Percentiles rank a stretch among this genome's conserved stretches.
Evolutionary conservation across 2,797 vertebrate genomes (phyloP).

Genomic region (Dryobates pubescens): DNA sequence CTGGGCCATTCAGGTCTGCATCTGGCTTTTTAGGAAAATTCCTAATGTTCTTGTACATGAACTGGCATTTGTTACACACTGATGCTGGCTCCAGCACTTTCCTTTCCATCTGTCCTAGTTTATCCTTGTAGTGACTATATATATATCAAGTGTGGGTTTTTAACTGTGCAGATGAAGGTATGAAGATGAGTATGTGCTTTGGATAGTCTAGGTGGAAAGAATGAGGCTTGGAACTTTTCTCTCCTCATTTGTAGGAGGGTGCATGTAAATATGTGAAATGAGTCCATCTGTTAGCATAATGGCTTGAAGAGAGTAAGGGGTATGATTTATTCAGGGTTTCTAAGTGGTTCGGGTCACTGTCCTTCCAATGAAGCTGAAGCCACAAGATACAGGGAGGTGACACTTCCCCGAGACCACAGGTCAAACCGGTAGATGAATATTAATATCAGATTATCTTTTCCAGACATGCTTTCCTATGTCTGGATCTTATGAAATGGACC

Average conservation of each 20-base stretch:
- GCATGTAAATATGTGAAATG: background rate
- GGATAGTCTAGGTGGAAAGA: background rate
- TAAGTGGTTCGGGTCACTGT: background rate
- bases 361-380: background rate
- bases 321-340: background rate
- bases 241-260: background rate
- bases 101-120: conserved; percentile 32
- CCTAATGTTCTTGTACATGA: conserved; percentile 9
- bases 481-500: background rate
- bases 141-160: background rate
- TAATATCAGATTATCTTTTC: background rate
- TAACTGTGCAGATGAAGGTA: background rate
- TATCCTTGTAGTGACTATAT: conserved; percentile 4
- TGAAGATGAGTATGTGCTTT: background rate
- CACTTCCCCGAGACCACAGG: background rate
- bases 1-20: background rate
- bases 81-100: background rate
- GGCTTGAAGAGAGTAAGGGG: background rate
- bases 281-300: background rate
- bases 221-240: background rate
- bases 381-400: background rate
- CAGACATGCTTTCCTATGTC: background rate
- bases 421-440: background rate
- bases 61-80: background rate
- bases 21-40: conserved; percentile 15